These are phyloP conservation scores for Rhineura floridana DNA, from an alignment of 2,113 vertebrate genomes.

Conservation along the genomic window DNA sequence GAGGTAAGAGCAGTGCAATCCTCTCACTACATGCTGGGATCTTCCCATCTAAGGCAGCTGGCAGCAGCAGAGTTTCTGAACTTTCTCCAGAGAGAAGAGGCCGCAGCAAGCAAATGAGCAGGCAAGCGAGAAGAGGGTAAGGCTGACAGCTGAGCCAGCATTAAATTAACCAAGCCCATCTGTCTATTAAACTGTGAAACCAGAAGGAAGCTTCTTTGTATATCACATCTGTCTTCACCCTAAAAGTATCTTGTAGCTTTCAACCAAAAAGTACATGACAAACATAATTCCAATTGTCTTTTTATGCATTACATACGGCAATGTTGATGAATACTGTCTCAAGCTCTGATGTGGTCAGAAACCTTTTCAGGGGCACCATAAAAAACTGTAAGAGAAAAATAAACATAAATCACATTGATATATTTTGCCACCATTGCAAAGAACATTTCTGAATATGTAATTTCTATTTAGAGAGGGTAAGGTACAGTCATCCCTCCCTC, in stretches of 20 bases:
- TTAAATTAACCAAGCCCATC: not conserved
- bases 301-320: conserved; percentile 82
- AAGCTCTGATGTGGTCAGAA: conserved; percentile 84
- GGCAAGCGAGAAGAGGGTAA: not conserved
- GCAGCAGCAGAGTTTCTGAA: not conserved
- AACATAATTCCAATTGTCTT: not conserved
- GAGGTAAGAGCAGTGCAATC: not conserved
- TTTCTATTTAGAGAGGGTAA: not conserved
- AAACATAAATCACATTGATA: not conserved
- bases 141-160: not conserved
- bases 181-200: not conserved
- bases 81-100: not conserved
- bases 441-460: not conserved
- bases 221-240: not conserved
- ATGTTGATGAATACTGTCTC: conserved; percentile 95
- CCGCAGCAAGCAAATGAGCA: not conserved
- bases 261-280: not conserved
- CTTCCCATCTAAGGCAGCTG: not conserved
- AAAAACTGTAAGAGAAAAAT: conserved; percentile 84
- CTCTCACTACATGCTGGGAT: not conserved
- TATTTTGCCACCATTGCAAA: not conserved
- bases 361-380: conserved; percentile 90
- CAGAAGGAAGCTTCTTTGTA: not conserved
- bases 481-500: not conserved
- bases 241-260: not conserved